Evolutionary conservation across 2,888 invertebrate genomes (phyloP), one percentile per base, ranked within the genome.

Genomic region (Plagodis dolabraria): DNA sequence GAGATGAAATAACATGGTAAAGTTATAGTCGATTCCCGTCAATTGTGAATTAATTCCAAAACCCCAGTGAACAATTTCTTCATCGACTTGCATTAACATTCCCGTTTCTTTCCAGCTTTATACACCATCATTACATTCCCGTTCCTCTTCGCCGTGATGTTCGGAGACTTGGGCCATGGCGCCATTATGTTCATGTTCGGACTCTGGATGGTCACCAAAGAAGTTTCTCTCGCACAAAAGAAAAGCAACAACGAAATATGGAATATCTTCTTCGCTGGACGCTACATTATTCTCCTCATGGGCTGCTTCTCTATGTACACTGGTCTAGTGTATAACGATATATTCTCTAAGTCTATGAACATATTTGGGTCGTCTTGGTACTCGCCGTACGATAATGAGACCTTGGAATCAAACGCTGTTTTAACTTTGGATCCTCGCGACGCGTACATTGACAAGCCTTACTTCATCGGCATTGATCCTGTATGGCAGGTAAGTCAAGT

Each of bases 271-370:
- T 99, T 99, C 87, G 98, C 97, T 63, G 99, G 99, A 54, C 97
- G 99, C 47, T 99, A 99, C 90, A 98, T 99, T 63, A 97, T 99
- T 51, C 94, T 99, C 44, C 94, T 99, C 71, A 99, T 99, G 99
- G 99, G 99, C 6, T 86, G 96, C 11, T 99, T 99, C 90, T 99
- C 99, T 0, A 97, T 99, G 94, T 99, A 99, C 92, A 99, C 99
- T 33, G 99, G 99, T 0, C 72, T 99, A 6, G 97, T 99, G 63
- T 99, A 99, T 89, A 99, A 99, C 86, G 99, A 99, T 80, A 94
- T 98, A 34, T 99, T 99, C 92, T 98, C 99, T 5, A 99, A 99
- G 82, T 98, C 99, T 0, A 84, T 99, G 77, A 99, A 99, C 80
- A 94, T 99, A 43, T 99, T 99, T 86, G 98, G 98, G 0, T 96